Evolutionary conservation across 2,888 invertebrate genomes (phyloP), one percentile per base, ranked within the genome.

Genomic region (Drosophila antonietae): DNA sequence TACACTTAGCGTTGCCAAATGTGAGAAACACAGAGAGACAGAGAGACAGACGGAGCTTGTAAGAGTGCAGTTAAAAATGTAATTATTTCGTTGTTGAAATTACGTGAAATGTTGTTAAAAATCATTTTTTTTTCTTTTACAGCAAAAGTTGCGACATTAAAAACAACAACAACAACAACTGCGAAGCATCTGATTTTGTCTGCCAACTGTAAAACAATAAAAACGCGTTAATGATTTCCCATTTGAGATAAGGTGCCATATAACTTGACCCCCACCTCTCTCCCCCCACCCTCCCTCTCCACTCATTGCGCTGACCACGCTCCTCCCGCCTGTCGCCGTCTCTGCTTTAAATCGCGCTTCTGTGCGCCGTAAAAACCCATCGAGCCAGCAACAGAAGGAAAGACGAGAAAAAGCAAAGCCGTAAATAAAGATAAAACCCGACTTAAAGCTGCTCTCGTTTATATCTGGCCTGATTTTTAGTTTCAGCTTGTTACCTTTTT

Each of bases 181-280:
- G 52, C 53, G 46, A 83, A 68, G 81, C 78, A 71, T 81, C 70
- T 71, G 83, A 80, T 73, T 73, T 51, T 78, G 76, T 84, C 77
- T 83, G 83, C 71, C 60, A 79, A 75, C 82, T 81, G 81, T 75
- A 74, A 81, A 77, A 79, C 87, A 81, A 87, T 89, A 83, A 88
- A 84, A 83, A 80, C 62, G 75, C 80, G 69, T 74, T 88, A 87
- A 88, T 88, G 86, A 87, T 87, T 87, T 89, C 86, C 77, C 90
- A 87, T 87, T 88, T 72, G 77, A 87, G 86, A 87, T 87, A 87
- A 89, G 90, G 83, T 80, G 77, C 78, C 64, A 46, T 68, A 73
- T 80, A 70, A 59, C 74, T 65, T 80, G 62, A 15, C 33, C 57
- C 20, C 56, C 43, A 31, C 49, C 49, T 23, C 12, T 23, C 12